These are phyloP conservation scores for Rhyacophila brunnea DNA, from an alignment of 1,140 invertebrate genomes.

Conservation along the genomic window DNA sequence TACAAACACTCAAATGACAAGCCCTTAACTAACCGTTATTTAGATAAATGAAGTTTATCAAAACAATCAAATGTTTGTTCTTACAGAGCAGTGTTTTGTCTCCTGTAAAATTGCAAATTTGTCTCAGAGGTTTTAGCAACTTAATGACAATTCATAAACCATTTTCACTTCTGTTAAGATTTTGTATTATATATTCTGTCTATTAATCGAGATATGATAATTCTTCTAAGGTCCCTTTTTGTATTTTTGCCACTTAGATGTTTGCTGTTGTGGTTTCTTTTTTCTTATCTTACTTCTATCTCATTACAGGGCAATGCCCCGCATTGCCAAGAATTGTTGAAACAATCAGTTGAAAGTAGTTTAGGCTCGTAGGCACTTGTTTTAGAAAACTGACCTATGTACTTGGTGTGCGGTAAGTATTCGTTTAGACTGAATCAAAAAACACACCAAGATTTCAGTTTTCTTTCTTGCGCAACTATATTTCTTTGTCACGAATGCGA, in stretches of 20 bases:
- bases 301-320: conserved; percentile 26
- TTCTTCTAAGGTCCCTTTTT: not conserved
- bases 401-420: conserved; percentile 8
- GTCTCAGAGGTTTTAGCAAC: no score
- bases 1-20: no score
- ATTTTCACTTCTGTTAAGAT: no score
- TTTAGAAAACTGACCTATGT: conserved; percentile 11
- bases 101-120: no score
- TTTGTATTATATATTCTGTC: no score
- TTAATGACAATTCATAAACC: no score
- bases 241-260: conserved; percentile 31
- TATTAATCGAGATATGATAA: no score
- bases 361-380: conserved; percentile 26
- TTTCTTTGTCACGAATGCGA: conserved; percentile 14
- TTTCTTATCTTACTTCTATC: conserved; percentile 30
- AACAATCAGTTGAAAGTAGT: conserved; percentile 35
- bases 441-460: conserved; percentile 4
- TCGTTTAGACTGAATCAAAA: conserved; percentile 4
- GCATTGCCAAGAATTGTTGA: conserved; percentile 34
- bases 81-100: no score
- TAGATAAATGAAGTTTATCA: no score
- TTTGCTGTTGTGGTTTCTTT: conserved; percentile 33
- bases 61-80: no score
- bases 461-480: conserved; percentile 31
- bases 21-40: no score